Conservation (phyloP, 1,140 invertebrate genomes). For the Bombus balteatus region DNA sequence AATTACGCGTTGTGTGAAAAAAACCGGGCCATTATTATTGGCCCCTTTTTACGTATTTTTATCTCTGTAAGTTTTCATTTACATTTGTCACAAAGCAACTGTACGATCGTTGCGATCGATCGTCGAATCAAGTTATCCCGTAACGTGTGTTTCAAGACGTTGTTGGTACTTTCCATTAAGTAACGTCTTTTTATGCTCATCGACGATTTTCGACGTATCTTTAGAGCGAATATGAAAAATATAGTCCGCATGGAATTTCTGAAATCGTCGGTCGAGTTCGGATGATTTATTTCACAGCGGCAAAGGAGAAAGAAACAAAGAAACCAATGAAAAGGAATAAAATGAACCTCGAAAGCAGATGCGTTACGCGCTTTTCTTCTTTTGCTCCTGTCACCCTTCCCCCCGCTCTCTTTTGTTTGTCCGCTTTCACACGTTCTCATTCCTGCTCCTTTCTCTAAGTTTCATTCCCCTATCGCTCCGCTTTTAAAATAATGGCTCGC, state of each 20-base stretch:
- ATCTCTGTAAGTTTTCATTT: not conserved
- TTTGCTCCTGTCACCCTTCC: not conserved
- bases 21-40: too few relatives aligned
- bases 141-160: fast-evolving
- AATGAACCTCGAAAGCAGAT: constrained; percentile 6
- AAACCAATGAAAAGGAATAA: not conserved
- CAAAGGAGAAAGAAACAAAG: not conserved
- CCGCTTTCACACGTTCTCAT: not conserved
- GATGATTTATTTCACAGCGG: not conserved
- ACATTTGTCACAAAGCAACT: not conserved
- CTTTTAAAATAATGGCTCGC: not conserved
- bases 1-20: too few relatives aligned
- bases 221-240: not conserved
- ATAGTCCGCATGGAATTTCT: not conserved
- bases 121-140: not conserved
- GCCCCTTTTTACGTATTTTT: not conserved
- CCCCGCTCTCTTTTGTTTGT: not conserved
- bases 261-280: too few relatives aligned
- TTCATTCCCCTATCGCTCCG: not conserved
- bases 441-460: not conserved
- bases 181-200: not conserved
- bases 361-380: constrained; percentile 11
- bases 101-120: too few relatives aligned
- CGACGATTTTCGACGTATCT: not conserved
- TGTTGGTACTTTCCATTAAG: not conserved